phyloP scores from a whole-genome alignment of 1,140 invertebrate species.

The Drosophila subpulchrella region DNA sequence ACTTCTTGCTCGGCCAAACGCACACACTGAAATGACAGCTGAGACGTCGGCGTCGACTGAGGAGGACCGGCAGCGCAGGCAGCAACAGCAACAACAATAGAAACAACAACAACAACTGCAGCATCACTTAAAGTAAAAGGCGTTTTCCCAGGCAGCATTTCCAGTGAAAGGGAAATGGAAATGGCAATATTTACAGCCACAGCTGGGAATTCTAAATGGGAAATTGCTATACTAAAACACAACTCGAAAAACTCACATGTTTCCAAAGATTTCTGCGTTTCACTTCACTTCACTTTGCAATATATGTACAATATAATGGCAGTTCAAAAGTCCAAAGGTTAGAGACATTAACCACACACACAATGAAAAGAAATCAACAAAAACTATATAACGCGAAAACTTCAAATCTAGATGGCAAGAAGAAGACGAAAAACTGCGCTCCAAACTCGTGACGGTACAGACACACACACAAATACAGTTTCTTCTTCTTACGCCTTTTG shows the following conservation, averaged over 20 bases:
- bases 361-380: constrained; percentile 2
- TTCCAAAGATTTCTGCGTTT: constrained; percentile 42
- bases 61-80: constrained; percentile 28
- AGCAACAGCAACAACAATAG: constrained; percentile 29
- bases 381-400: constrained; percentile 49
- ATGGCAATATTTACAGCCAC: constrained; percentile 20
- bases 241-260: constrained; percentile 62
- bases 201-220: constrained; percentile 33
- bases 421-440: constrained; percentile 57
- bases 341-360: constrained; percentile 54
- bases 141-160: constrained; percentile 59
- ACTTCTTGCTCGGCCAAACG: constrained; percentile 54
- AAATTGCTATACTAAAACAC: constrained; percentile 24
- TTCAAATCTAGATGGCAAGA: constrained; percentile 56
- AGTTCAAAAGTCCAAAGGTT: constrained; percentile 66
- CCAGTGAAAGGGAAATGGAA: constrained; percentile 70
- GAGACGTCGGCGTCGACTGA: constrained; percentile 18
- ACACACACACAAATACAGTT: constrained; percentile 43
- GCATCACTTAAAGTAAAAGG: constrained; percentile 66
- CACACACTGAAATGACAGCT: constrained; percentile 51
- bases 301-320: constrained; percentile 34
- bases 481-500: constrained; percentile 26
- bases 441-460: constrained; percentile 71
- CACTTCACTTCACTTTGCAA: constrained; percentile 63
- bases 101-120: constrained; percentile 36